Percentiles rank a stretch among this genome's conserved stretches.
Conservation (phyloP, 2,113 vertebrate genomes). For the Nycticorax nycticorax region DNA sequence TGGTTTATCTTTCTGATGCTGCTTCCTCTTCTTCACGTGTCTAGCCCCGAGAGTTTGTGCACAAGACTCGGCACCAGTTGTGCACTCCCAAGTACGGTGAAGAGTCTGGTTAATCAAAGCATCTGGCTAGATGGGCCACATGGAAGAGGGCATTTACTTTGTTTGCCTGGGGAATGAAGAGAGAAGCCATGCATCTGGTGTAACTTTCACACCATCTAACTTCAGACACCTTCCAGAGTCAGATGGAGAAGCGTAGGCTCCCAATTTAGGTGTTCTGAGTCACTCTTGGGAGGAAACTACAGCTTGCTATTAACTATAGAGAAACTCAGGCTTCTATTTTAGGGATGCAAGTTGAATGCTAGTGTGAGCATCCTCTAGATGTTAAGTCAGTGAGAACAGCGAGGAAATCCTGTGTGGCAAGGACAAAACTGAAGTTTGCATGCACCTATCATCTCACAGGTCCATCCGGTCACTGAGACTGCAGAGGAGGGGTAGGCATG, state of each 20-base stretch:
- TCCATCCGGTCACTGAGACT: rapidly evolving
- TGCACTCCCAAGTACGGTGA: not conserved
- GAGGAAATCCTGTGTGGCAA: not conserved
- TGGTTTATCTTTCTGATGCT: constrained; percentile 64
- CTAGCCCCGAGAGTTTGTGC: not conserved
- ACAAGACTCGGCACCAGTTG: not conserved
- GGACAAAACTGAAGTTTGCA: not conserved
- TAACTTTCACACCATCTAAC: not conserved
- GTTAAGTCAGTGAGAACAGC: not conserved
- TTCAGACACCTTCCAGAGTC: not conserved
- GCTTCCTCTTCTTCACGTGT: constrained; percentile 50
- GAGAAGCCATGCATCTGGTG: rapidly evolving
- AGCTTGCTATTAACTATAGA: not conserved
- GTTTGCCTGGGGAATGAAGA: not conserved
- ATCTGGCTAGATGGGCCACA: not conserved
- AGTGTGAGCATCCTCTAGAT: not conserved
- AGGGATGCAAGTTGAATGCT: not conserved
- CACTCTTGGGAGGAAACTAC: not conserved
- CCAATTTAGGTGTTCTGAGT: not conserved
- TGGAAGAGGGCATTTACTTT: not conserved
- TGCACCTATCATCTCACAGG: not conserved
- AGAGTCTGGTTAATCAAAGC: not conserved
- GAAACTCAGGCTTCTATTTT: not conserved
- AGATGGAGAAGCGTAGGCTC: not conserved
- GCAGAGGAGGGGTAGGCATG: too few species aligned